These are phyloP conservation scores for Sphinx pinastri DNA, from an alignment of 2,888 invertebrate genomes.

Conservation along the genomic window DNA sequence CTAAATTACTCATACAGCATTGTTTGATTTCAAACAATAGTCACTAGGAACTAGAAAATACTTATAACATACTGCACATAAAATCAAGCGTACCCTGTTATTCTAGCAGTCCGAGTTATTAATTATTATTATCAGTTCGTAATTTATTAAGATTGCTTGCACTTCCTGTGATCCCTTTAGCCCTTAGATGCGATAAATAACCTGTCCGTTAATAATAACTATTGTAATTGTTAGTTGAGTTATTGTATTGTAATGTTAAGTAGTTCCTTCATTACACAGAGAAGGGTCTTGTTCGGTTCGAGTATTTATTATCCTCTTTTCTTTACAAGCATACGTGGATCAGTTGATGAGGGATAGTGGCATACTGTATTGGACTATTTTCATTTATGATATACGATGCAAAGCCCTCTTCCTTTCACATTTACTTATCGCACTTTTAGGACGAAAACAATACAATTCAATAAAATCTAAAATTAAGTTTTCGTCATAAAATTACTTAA, in stretches of 20 bases:
- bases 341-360: no score
- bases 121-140: slow-evolving; percentile 19
- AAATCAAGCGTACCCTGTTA: slow-evolving; percentile 5
- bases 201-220: slow-evolving; percentile 21
- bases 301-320: no score
- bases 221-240: slow-evolving; percentile 22
- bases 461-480: no score
- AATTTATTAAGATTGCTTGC: slow-evolving; percentile 25
- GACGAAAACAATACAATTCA: no score
- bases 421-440: no score
- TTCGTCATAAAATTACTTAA: no score
- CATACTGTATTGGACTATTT: no score
- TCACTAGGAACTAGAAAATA: neutral
- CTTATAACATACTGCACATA: neutral
- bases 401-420: no score
- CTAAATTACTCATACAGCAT: neutral
- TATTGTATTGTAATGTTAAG: slow-evolving; percentile 19
- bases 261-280: slow-evolving; percentile 3
- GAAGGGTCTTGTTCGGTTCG: neutral
- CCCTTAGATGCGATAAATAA: slow-evolving; percentile 21
- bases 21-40: neutral
- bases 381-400: no score
- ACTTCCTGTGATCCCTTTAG: slow-evolving; percentile 21
- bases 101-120: slow-evolving; percentile 16
- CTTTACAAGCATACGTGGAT: no score